Conservation (phyloP, 1,140 invertebrate species). For the Drosophila eugracilis region DNA sequence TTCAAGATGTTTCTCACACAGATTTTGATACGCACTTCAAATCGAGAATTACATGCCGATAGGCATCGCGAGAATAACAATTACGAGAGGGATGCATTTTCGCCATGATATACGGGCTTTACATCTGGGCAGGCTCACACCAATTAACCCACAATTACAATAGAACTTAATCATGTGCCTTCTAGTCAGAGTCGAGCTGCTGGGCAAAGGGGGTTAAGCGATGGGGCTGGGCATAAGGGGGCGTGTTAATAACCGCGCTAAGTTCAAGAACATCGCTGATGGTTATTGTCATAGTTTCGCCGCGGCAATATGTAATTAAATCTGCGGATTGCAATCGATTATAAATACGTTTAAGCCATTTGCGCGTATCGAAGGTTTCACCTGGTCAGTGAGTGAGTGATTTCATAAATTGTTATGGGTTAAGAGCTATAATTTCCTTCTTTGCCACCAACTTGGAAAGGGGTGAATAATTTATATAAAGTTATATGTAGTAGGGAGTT, state of each 20-base stretch:
- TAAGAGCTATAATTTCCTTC: conserved; percentile 5
- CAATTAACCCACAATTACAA: conserved; percentile 70
- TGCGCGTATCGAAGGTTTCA: conserved; percentile 21
- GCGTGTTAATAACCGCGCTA: conserved; percentile 46
- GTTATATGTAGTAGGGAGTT: background rate
- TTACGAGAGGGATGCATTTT: conserved; percentile 45
- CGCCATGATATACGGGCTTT: conserved; percentile 32
- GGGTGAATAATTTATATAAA: background rate
- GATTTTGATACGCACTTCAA: conserved; percentile 25
- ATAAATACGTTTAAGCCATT: conserved; percentile 27
- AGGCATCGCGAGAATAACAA: conserved; percentile 43
- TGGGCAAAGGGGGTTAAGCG: conserved; percentile 47
- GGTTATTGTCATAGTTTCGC: conserved; percentile 72
- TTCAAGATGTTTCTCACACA: conserved; percentile 53
- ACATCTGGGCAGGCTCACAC: conserved; percentile 51
- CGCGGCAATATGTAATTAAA: conserved; percentile 49
- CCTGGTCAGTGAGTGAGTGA: conserved; percentile 12
- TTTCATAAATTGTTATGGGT: conserved; percentile 9
- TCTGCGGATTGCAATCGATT: conserved; percentile 51
- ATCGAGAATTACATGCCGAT: conserved; percentile 50
- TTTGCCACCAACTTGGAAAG: background rate
- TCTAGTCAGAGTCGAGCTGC: conserved; percentile 2
- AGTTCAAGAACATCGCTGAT: conserved; percentile 68
- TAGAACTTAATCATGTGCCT: conserved; percentile 46
- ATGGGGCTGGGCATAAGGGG: conserved; percentile 43